Evolutionary conservation across 2,888 invertebrate species (phyloP).

Genomic region (Dicyrtomina minuta): DNA sequence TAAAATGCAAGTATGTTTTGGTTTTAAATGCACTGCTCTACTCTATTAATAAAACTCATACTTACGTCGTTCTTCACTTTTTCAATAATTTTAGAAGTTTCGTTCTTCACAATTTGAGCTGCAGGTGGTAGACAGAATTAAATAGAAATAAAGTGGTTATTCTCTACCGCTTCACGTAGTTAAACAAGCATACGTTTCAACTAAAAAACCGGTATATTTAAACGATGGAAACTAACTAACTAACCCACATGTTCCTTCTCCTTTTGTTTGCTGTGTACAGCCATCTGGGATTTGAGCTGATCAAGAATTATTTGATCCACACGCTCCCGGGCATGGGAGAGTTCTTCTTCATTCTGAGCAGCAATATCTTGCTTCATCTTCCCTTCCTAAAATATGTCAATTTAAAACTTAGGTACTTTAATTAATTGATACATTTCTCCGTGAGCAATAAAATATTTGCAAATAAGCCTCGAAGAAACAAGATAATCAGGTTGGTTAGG

Average conservation of each 20-base stretch:
- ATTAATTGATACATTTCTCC: too few species aligned
- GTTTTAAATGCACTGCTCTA: too few species aligned
- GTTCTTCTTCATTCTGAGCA: not conserved
- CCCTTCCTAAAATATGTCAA: slow-evolving; percentile 3
- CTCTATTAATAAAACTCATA: too few species aligned
- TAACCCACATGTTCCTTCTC: slow-evolving; percentile 13
- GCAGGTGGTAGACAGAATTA: not conserved
- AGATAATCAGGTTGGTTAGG: too few species aligned
- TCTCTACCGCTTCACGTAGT: too few species aligned
- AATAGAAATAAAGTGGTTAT: too few species aligned
- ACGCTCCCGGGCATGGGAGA: not conserved
- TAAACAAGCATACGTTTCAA: not conserved
- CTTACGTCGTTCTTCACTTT: not conserved
- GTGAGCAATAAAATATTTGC: not conserved
- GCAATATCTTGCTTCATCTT: slow-evolving; percentile 10
- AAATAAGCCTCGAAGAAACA: too few species aligned
- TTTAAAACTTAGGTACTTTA: too few species aligned
- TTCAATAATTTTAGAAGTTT: not conserved
- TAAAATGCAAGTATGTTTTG: too few species aligned
- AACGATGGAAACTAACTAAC: slow-evolving; percentile 10
- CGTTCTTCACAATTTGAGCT: slow-evolving; percentile 2
- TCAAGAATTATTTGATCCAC: slow-evolving; percentile 17
- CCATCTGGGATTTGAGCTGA: slow-evolving; percentile 11
- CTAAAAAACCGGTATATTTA: not conserved
- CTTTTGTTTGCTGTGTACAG: slow-evolving; percentile 2